Evolutionary conservation across 1,140 invertebrate species (phyloP).

Genomic region (Pentalonia nigronervosa): DNA sequence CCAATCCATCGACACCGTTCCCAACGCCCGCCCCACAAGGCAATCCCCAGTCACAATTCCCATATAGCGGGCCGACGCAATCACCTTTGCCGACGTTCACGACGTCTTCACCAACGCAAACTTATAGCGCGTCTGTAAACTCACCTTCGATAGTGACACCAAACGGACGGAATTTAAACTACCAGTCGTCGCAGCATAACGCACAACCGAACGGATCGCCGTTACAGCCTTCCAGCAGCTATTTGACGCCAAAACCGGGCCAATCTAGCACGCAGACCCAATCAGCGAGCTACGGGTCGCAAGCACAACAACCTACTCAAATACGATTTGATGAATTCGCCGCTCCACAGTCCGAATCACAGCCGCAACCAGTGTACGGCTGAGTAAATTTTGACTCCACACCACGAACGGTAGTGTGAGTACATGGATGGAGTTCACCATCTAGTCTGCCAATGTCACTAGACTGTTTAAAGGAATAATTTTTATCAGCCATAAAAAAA

Average conservation of each 20-base stretch:
- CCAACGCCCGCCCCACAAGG: not conserved
- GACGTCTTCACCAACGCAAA: constrained; percentile 7
- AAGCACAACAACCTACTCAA: not conserved
- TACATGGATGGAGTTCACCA: not conserved
- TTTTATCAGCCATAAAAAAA: constrained; percentile 50
- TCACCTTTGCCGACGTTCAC: constrained; percentile 20
- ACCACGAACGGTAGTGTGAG: not conserved
- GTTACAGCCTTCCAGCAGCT: not conserved
- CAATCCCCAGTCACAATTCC: not conserved
- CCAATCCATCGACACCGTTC: constrained; percentile 10
- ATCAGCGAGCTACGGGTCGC: not conserved
- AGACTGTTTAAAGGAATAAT: not conserved
- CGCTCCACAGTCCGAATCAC: not conserved
- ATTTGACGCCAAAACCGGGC: not conserved
- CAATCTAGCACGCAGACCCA: not conserved
- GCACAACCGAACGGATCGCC: not conserved
- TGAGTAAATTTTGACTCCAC: not conserved
- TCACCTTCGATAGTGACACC: not conserved
- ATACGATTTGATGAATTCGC: constrained; percentile 40
- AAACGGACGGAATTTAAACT: not conserved
- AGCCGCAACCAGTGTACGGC: not conserved
- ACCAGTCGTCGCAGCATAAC: not conserved
- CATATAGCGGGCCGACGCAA: not conserved
- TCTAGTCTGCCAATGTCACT: constrained; percentile 11
- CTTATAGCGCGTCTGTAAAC: constrained; percentile 14